Evolutionary conservation across 1,140 invertebrate species (phyloP), one percentile per base, ranked within the genome.

Genomic region (Drepana arcuata): DNA sequence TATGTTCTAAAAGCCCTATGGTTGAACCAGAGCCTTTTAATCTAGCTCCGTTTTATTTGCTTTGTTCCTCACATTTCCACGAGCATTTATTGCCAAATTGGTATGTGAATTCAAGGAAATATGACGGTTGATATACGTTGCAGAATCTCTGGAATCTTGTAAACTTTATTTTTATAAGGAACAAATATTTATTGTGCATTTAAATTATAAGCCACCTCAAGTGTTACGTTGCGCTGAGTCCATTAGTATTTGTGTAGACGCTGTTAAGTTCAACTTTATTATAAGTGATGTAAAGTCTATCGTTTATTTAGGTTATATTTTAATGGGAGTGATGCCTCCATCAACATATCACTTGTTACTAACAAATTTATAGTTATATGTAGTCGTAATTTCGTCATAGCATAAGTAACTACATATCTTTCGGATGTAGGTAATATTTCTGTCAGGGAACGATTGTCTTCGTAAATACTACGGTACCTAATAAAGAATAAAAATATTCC

Each of bases 341-440:
- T 48, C 71, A 63, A 82, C 78, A 82, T 82, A 82, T 82, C 78
- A 82, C 71, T 82, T 78, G 78, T 79, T 78, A 79, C 72, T 71
- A 79, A 78, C 53, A 71, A 75, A n/a, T 73, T 74, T 78, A 74
- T 71, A 78, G 63, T n/a, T n/a, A 66, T 61, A 70, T 49, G 63
- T 79, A 77, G 68, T 47, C 24, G 52, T 77, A 75, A 75, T 68
- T 77, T 77, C 55, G 64, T 78, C 62, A 57, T 81, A 77, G 67
- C 36, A 36, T 79, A 79, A 79, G 65, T 61, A 54, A 67, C 62
- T 63, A 81, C 77, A 81, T 81, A 81, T 81, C 77, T 74, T 62
- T 62, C 41, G 47, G 48, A 32, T 48, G 46, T 71, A 60, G 59
- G 55, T 24, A 48, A 39, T 39, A 36, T 14, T 47, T 48, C 33